Evolutionary conservation across 2,113 vertebrate species (phyloP).

Genomic region (Daboia siamensis): DNA sequence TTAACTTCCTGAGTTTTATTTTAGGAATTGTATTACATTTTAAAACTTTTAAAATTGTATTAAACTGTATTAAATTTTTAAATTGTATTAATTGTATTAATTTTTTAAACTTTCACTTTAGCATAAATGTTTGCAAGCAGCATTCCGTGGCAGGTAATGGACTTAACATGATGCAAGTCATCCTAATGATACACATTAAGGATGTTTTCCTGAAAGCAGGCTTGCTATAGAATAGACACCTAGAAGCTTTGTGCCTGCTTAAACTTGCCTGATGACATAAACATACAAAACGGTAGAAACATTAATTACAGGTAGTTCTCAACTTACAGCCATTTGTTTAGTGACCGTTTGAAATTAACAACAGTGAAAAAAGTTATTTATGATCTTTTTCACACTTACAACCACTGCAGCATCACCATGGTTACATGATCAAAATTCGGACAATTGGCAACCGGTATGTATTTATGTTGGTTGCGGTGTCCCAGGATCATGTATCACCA

Average conservation of each 20-base stretch:
- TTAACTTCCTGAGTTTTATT: neutral
- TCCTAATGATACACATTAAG: neutral
- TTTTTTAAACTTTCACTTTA: neutral
- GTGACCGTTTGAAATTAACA: neutral
- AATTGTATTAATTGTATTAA: neutral
- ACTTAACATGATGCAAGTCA: neutral
- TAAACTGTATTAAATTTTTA: neutral
- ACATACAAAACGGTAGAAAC: neutral
- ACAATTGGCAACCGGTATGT: neutral
- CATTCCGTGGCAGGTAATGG: neutral
- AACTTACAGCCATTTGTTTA: neutral
- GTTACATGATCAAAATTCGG: neutral
- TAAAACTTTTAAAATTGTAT: neutral
- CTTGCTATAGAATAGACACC: neutral
- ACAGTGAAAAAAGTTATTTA: neutral
- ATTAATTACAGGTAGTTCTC: neutral
- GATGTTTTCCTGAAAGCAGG: neutral
- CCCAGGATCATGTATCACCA: neutral
- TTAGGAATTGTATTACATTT: neutral
- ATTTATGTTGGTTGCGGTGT: neutral
- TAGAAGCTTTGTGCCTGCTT: neutral
- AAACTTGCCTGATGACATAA: neutral
- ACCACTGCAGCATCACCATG: neutral
- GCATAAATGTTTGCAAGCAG: neutral
- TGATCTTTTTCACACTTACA: neutral